Conservation (phyloP, 1,140 invertebrate genomes). For the Neuroterus valhalla region DNA sequence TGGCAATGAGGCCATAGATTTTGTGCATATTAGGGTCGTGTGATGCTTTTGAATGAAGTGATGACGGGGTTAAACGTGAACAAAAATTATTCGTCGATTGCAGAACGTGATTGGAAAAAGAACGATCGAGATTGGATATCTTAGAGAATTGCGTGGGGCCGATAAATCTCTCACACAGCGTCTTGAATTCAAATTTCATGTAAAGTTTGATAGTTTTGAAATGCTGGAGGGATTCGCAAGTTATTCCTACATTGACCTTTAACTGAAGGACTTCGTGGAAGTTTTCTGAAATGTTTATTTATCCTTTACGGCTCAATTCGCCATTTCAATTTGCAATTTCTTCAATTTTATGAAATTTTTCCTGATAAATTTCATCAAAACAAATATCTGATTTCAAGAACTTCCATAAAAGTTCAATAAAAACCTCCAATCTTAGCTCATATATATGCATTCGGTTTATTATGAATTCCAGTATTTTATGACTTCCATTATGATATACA, state of each 20-base stretch:
- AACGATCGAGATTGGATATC: slow-evolving; percentile 19
- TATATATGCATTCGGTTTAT: no score
- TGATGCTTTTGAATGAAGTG: not conserved
- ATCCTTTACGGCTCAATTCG: not conserved
- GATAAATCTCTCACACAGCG: slow-evolving; percentile 7
- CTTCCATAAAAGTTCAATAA: no score
- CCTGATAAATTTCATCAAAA: no score
- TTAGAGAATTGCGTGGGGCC: slow-evolving; percentile 8
- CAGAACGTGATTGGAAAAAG: slow-evolving; percentile 26
- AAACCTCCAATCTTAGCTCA: no score
- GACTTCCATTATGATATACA: no score
- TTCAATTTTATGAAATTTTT: no score
- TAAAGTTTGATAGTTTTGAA: slow-evolving; percentile 12
- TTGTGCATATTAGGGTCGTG: slow-evolving; percentile 1
- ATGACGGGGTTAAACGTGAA: slow-evolving; percentile 2
- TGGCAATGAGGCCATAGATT: not conserved
- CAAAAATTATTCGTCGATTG: slow-evolving; percentile 21
- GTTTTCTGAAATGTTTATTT: not conserved
- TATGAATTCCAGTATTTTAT: no score
- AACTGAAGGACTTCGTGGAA: slow-evolving; percentile 9
- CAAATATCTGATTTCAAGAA: no score
- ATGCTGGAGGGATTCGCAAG: slow-evolving; percentile 7
- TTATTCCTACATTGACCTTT: slow-evolving; percentile 14
- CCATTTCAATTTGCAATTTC: not conserved
- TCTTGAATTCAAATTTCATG: slow-evolving; percentile 20